Conservation (phyloP, 2,113 vertebrate species). For the Perccottus glenii region DNA sequence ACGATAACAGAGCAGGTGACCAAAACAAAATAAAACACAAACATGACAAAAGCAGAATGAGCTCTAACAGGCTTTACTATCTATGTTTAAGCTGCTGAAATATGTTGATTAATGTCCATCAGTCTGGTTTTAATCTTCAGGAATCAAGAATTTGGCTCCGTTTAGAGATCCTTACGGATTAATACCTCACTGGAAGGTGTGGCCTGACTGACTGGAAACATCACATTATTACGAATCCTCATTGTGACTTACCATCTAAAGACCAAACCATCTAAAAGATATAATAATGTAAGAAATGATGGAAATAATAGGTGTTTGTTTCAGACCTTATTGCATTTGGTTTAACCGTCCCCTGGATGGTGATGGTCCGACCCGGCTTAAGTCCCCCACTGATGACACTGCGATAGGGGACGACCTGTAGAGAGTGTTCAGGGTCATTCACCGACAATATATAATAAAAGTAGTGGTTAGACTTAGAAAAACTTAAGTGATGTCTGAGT, state of each 20-base stretch:
- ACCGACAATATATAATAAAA: neutral
- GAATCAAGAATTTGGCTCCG: no score
- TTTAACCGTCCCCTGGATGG: conserved; percentile 71
- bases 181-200: no score
- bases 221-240: no score
- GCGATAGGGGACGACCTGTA: conserved; percentile 78
- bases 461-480: neutral
- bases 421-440: neutral
- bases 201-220: no score
- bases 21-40: conserved; percentile 1
- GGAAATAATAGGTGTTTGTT: no score
- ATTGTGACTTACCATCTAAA: no score
- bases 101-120: no score
- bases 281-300: neutral
- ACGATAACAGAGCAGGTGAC: neutral
- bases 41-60: neutral
- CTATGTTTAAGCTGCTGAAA: no score
- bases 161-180: no score
- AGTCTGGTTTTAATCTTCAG: no score
- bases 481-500: neutral
- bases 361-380: conserved; percentile 71
- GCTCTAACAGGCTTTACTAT: no score
- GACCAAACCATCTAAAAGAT: no score
- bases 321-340: conserved; percentile 72
- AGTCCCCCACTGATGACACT: conserved; percentile 76